phyloP scores from a whole-genome alignment of 2,113 vertebrate species.

The Scolopax mira region DNA sequence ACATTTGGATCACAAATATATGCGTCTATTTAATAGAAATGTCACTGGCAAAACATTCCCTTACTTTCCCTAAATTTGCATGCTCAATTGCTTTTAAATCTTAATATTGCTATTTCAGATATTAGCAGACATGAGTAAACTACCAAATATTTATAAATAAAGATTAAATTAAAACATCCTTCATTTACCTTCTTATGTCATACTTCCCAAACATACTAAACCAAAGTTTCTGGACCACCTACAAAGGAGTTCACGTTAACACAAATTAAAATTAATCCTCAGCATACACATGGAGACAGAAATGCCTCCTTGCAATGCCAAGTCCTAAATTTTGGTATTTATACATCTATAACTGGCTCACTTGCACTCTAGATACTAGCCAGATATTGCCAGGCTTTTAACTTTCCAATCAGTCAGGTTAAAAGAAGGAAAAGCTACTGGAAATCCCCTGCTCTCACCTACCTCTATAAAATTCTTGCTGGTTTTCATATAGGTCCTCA shows the following conservation, averaged over 20 bases:
- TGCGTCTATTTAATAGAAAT: background rate
- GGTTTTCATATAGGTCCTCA: background rate
- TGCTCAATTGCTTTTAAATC: background rate
- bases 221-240: background rate
- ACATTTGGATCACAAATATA: background rate
- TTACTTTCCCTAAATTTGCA: background rate
- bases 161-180: background rate
- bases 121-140: background rate
- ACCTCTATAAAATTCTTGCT: background rate
- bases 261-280: background rate
- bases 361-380: background rate
- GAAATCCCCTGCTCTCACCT: background rate
- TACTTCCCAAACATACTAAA: background rate
- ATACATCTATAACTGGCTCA: background rate
- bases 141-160: background rate
- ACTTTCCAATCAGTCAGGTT: background rate
- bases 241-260: background rate
- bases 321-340: background rate
- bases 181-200: background rate
- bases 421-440: background rate
- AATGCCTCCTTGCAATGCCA: background rate
- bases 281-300: background rate
- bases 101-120: background rate
- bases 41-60: background rate
- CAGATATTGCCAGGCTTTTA: background rate